Percentiles rank a stretch among this genome's conserved stretches.
Conservation (phyloP, 2,113 vertebrate species). For the Jaculus jaculus region DNA sequence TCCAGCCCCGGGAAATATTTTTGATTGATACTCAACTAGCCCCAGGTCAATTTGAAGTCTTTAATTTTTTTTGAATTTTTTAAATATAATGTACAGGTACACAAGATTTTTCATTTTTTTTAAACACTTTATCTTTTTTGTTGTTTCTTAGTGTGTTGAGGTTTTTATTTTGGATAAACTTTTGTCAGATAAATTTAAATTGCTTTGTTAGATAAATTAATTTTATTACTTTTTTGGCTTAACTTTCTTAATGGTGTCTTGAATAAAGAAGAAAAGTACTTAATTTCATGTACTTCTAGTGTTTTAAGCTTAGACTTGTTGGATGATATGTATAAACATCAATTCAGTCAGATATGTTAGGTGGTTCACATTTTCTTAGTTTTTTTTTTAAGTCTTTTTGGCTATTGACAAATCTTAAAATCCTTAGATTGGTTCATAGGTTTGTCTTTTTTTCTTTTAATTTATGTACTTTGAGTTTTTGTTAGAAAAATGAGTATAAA, state of each 20-base stretch:
- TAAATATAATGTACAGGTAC: neutral
- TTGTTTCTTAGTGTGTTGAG: neutral
- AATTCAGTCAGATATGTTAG: neutral
- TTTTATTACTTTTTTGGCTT: neutral
- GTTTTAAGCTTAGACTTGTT: neutral
- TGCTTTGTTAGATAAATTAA: neutral
- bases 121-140: neutral
- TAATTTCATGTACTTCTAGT: neutral
- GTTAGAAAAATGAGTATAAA: slow-evolving; percentile 12
- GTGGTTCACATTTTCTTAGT: neutral
- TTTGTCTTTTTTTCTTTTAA: slow-evolving; percentile 4
- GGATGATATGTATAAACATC: neutral
- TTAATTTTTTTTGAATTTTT: neutral
- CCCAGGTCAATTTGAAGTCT: neutral
- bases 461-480: slow-evolving; percentile 35
- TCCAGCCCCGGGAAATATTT: too few relatives aligned
- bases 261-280: slow-evolving; percentile 32
- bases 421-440: neutral
- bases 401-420: slow-evolving; percentile 16
- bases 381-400: neutral
- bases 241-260: neutral
- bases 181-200: neutral
- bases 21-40: neutral
- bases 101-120: neutral
- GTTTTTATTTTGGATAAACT: neutral